phyloP scores from a whole-genome alignment of 2,113 vertebrate species.

The Tetrao urogallus region DNA sequence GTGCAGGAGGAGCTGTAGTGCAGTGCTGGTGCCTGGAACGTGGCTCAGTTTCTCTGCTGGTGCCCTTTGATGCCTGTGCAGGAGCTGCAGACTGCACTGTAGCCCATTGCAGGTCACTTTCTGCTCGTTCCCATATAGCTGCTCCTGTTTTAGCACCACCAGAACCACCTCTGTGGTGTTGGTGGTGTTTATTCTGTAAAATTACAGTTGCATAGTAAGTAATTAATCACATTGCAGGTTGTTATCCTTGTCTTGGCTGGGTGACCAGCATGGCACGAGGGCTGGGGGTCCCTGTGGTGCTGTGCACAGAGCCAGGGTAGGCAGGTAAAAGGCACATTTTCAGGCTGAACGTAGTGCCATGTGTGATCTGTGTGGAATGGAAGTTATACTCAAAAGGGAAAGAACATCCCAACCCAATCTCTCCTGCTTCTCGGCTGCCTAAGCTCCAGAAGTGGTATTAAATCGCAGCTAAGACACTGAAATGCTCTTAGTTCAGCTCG shows the following conservation, averaged over 20 bases:
- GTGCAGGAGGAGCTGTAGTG: background rate
- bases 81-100: background rate
- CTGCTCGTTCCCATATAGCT: background rate
- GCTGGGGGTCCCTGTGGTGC: background rate
- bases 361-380: background rate
- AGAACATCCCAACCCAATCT: background rate
- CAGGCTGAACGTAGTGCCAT: background rate
- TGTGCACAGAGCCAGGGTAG: background rate
- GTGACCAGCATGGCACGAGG: slow-evolving; percentile 65
- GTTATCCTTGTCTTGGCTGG: slow-evolving; percentile 81
- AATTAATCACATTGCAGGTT: slow-evolving; percentile 80
- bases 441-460: background rate
- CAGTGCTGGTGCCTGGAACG: too few relatives aligned
- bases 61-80: background rate
- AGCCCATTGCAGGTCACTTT: background rate
- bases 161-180: slow-evolving; percentile 68
- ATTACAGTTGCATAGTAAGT: slow-evolving; percentile 79
- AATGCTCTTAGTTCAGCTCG: background rate
- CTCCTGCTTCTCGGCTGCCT: background rate
- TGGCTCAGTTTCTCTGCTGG: background rate
- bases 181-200: slow-evolving; percentile 71
- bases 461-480: background rate
- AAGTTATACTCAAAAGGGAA: background rate
- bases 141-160: background rate
- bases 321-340: background rate